These are phyloP conservation scores for Apis cerana DNA, from an alignment of 1,140 invertebrate genomes.

Conservation along the genomic window DNA sequence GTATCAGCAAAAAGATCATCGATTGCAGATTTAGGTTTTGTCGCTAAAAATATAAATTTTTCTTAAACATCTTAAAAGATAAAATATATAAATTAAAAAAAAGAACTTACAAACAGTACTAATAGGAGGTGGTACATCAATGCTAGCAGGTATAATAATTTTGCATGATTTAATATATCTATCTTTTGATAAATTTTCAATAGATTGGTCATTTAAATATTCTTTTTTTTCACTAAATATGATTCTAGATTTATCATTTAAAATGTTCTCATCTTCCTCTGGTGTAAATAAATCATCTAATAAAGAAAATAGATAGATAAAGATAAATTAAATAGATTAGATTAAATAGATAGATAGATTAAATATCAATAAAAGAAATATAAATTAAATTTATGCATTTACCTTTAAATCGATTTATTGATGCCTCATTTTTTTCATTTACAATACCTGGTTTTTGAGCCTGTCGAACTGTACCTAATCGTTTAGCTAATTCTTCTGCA, in stretches of 20 bases:
- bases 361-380: background rate
- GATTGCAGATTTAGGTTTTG: slow-evolving; percentile 76
- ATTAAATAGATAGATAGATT: background rate
- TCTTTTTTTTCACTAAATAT: slow-evolving; percentile 58
- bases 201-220: slow-evolving; percentile 70
- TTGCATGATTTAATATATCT: slow-evolving; percentile 60
- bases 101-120: slow-evolving; percentile 71
- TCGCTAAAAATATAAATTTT: slow-evolving; percentile 59
- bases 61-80: background rate
- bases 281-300: slow-evolving; percentile 72
- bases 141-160: slow-evolving; percentile 75
- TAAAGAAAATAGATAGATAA: background rate
- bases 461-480: slow-evolving; percentile 80
- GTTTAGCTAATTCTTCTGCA: slow-evolving; percentile 84
- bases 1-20: slow-evolving; percentile 78
- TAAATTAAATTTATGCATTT: slow-evolving; percentile 27
- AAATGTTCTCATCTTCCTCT: slow-evolving; percentile 63
- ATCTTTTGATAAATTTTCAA: slow-evolving; percentile 69
- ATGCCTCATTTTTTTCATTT: slow-evolving; percentile 67
- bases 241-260: slow-evolving; percentile 46
- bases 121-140: slow-evolving; percentile 78
- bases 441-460: slow-evolving; percentile 59
- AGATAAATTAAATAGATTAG: background rate
- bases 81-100: background rate
- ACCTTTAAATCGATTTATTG: slow-evolving; percentile 74